phyloP scores from a whole-genome alignment of 2,888 invertebrate species.

The Bombyx huttoni region DNA sequence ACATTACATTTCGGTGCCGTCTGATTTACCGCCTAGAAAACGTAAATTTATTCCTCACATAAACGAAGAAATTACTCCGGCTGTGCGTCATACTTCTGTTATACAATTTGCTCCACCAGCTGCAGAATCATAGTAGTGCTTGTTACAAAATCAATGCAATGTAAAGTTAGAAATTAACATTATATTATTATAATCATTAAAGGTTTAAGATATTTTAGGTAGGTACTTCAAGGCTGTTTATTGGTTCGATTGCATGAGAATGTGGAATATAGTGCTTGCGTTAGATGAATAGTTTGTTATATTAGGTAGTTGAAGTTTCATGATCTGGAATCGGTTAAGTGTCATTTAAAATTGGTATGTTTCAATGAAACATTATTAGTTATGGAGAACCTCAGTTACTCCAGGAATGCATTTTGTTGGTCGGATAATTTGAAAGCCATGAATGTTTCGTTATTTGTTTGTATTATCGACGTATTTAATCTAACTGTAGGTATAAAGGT shows the following conservation, averaged over 20 bases:
- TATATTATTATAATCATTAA: background rate
- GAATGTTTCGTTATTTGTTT: background rate
- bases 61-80: constrained; percentile 48
- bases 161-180: background rate
- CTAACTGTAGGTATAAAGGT: background rate
- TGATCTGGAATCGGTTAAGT: background rate
- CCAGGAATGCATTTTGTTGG: background rate
- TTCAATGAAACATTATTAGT: background rate
- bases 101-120: constrained; percentile 85
- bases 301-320: background rate
- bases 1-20: constrained; percentile 42
- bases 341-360: background rate
- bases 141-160: background rate
- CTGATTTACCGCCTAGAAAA: constrained; percentile 82
- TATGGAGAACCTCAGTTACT: background rate
- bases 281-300: background rate
- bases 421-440: background rate
- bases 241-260: constrained; percentile 8
- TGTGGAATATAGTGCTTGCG: background rate
- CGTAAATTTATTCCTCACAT: constrained; percentile 83
- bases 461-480: background rate
- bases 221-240: background rate
- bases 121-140: constrained; percentile 53
- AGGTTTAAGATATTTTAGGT: background rate
- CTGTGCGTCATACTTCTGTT: constrained; percentile 75